Evolutionary conservation across 2,888 invertebrate genomes (phyloP).

Genomic region (Aproaerema taeniolella): DNA sequence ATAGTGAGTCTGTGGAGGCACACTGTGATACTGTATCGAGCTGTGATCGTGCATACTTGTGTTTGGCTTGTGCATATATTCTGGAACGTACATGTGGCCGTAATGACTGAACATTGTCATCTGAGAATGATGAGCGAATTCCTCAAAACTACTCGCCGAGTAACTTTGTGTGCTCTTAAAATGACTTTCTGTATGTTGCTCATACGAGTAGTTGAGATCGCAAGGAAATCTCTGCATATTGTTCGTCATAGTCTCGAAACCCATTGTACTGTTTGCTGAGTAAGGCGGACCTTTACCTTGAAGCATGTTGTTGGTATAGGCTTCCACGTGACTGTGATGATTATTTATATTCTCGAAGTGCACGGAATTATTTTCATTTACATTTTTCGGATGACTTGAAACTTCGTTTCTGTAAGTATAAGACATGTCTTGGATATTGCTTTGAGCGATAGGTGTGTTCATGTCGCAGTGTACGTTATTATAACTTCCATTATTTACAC

Average conservation of each 20-base stretch:
- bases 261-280: conserved; percentile 40
- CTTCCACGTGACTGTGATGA: conserved; percentile 55
- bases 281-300: conserved; percentile 67
- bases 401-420: conserved; percentile 61
- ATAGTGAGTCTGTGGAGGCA: conserved; percentile 56
- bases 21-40: conserved; percentile 49
- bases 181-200: conserved; percentile 47
- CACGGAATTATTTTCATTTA: conserved; percentile 42
- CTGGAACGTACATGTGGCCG: conserved; percentile 64
- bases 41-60: conserved; percentile 46
- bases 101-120: conserved; percentile 72
- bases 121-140: conserved; percentile 69
- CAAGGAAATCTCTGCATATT: conserved; percentile 64
- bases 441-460: conserved; percentile 37
- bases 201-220: conserved; percentile 66
- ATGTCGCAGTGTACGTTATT: conserved; percentile 83
- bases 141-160: conserved; percentile 69
- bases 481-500: conserved; percentile 81
- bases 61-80: conserved; percentile 58
- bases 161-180: conserved; percentile 66
- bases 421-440: conserved; percentile 32
- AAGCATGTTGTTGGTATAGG: conserved; percentile 62
- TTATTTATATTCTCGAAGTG: conserved; percentile 63
- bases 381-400: conserved; percentile 59
- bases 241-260: conserved; percentile 48